phyloP scores from a whole-genome alignment of 1,140 invertebrate species.

The Dendroctonus valens region DNA sequence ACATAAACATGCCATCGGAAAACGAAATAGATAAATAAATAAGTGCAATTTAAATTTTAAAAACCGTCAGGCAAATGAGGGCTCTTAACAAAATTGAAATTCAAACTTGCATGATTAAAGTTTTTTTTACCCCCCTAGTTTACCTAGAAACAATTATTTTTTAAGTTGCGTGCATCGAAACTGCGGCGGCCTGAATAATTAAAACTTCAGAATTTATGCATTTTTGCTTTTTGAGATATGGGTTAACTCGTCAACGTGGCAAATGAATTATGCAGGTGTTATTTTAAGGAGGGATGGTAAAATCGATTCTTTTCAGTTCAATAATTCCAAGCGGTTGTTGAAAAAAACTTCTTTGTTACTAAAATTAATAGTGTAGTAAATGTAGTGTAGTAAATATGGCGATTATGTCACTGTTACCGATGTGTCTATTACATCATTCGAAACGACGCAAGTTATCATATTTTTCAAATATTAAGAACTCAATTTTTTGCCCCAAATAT shows the following conservation, averaged over 20 bases:
- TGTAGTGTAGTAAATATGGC: not conserved
- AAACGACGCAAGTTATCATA: constrained; percentile 4
- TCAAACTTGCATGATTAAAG: too few relatives aligned
- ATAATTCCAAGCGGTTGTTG: not conserved
- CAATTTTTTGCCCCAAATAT: too few relatives aligned
- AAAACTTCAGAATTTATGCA: constrained; percentile 38
- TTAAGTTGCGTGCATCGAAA: constrained; percentile 35
- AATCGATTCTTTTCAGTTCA: constrained; percentile 31
- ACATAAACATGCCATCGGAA: too few relatives aligned
- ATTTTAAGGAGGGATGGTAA: constrained; percentile 19
- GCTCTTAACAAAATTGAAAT: too few relatives aligned
- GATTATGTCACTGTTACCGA: not conserved
- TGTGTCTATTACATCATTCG: too few relatives aligned
- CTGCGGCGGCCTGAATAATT: constrained; percentile 34
- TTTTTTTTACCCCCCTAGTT: not conserved
- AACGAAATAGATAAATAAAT: too few relatives aligned
- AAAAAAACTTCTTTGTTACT: not conserved
- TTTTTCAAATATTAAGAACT: not conserved
- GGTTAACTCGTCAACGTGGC: constrained; percentile 34
- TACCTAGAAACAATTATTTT: constrained; percentile 34
- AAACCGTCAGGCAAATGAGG: too few relatives aligned
- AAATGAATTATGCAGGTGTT: constrained; percentile 35
- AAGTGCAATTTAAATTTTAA: too few relatives aligned
- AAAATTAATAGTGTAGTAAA: not conserved
- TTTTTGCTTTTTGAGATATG: constrained; percentile 38